A percentile compares a stretch with the other conserved stretches of the same genome.
phyloP scores from a whole-genome alignment of 1,140 invertebrate genomes.

The Radopholus similis region DNA sequence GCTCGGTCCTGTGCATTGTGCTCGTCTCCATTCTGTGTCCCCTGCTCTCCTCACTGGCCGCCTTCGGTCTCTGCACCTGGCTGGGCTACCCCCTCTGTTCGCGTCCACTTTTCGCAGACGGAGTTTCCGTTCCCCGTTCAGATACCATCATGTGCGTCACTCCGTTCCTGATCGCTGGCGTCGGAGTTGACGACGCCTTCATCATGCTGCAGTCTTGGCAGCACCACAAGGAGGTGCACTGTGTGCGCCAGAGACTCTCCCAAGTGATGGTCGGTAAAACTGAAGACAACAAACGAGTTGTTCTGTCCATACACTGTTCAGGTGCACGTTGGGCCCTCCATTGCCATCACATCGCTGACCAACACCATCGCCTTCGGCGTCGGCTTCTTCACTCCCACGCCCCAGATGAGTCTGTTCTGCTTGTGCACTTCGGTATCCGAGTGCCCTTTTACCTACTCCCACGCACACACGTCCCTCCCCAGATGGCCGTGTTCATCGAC shows the following conservation, averaged over 20 bases:
- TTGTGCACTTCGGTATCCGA: conserved; percentile 48
- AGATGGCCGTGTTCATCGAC: conserved; percentile 52
- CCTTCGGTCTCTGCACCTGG: conserved; percentile 56
- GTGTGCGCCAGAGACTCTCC: conserved; percentile 7
- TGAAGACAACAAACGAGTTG: neutral
- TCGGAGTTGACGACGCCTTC: conserved; percentile 54
- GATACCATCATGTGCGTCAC: conserved; percentile 56
- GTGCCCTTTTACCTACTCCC: neutral
- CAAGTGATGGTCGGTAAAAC: conserved; percentile 12
- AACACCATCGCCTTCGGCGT: conserved; percentile 58
- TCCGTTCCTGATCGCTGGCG: conserved; percentile 48
- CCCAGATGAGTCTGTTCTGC: conserved; percentile 59
- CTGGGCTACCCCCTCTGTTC: conserved; percentile 50
- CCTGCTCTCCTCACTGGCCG: conserved; percentile 45
- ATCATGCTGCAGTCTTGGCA: conserved; percentile 49
- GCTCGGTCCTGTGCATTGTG: conserved; percentile 44
- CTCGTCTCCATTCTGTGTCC: conserved; percentile 51
- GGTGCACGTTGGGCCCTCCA: conserved; percentile 49
- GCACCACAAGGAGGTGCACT: conserved; percentile 36
- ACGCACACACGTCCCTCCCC: neutral
- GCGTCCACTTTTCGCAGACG: no score
- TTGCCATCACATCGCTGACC: conserved; percentile 56
- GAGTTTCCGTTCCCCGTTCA: neutral
- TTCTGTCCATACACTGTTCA: neutral
- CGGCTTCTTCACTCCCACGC: conserved; percentile 55